Conservation (phyloP, 2,888 invertebrate species). For the Lepidochrysops patricia region DNA sequence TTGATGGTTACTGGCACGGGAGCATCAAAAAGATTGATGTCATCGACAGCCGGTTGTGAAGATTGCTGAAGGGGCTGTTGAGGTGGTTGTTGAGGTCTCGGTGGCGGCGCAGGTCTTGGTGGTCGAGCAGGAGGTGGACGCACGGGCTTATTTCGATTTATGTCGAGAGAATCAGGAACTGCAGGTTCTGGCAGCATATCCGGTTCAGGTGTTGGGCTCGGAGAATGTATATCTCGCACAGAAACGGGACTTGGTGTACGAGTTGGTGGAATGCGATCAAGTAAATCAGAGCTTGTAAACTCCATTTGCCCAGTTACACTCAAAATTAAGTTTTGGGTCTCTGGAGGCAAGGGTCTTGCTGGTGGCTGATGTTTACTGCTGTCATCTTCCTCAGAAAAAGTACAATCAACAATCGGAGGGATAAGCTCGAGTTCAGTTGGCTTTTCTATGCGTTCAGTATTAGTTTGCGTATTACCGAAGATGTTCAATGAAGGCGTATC, state of each 20-base stretch:
- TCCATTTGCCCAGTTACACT: constrained; percentile 93
- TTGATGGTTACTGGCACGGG: constrained; percentile 63
- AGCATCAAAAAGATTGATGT: constrained; percentile 75
- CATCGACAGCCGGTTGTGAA: constrained; percentile 39
- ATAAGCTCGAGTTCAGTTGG: constrained; percentile 58
- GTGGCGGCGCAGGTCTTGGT: constrained; percentile 58
- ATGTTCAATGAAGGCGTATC: constrained; percentile 33
- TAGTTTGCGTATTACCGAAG: constrained; percentile 34
- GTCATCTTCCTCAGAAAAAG: constrained; percentile 30
- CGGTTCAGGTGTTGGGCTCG: constrained; percentile 86
- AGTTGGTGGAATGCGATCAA: constrained; percentile 88
- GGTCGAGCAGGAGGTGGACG: constrained; percentile 50
- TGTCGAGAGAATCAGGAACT: constrained; percentile 47
- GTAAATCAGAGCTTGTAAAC: constrained; percentile 86
- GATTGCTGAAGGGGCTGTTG: constrained; percentile 56
- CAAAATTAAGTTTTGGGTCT: constrained; percentile 88
- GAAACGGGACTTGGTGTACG: constrained; percentile 91
- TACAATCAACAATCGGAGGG: constrained; percentile 39
- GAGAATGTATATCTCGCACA: constrained; percentile 86
- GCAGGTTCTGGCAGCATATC: constrained; percentile 40
- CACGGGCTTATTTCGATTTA: constrained; percentile 53
- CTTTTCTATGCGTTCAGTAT: constrained; percentile 39
- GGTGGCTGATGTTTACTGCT: constrained; percentile 46
- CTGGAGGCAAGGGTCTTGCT: constrained; percentile 79
- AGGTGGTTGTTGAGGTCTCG: constrained; percentile 61